Conservation (phyloP, 2,113 vertebrate species). For the Pseudolaguvia tuberculata region DNA sequence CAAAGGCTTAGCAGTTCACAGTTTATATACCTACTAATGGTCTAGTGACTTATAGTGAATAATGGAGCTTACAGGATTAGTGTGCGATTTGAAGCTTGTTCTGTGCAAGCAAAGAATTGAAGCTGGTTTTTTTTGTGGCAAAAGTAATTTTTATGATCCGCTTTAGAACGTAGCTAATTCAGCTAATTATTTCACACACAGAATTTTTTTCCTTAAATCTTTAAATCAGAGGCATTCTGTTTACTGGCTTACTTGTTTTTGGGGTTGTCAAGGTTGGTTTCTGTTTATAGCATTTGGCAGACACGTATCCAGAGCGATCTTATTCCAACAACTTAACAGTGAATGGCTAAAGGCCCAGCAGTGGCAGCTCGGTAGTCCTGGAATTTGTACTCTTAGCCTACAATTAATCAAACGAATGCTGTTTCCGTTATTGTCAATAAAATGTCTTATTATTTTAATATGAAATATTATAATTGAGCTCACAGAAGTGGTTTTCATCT, state of each 20-base stretch:
- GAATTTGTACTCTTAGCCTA: no score
- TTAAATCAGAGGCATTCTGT: not conserved
- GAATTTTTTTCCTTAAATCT: not conserved
- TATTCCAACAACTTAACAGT: no score
- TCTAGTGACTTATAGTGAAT: not conserved
- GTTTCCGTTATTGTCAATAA: no score
- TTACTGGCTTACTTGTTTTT: not conserved
- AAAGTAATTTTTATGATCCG: not conserved
- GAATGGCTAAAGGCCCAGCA: no score
- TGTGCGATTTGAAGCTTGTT: not conserved
- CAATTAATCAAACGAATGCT: no score
- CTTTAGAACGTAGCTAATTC: not conserved
- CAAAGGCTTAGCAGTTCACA: constrained; percentile 1
- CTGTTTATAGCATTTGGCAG: not conserved
- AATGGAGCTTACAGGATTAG: not conserved
- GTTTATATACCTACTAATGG: constrained; percentile 32
- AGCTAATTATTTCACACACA: not conserved
- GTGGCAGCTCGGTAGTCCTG: no score
- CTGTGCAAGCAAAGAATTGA: not conserved
- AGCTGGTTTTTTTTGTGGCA: not conserved
- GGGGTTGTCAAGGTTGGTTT: not conserved
- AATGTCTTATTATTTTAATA: no score
- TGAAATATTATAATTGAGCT: no score
- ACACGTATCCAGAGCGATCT: no score
- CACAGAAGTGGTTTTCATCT: no score